Conservation (phyloP, 2,113 vertebrate genomes). For the Eonycteris spelaea region DNA sequence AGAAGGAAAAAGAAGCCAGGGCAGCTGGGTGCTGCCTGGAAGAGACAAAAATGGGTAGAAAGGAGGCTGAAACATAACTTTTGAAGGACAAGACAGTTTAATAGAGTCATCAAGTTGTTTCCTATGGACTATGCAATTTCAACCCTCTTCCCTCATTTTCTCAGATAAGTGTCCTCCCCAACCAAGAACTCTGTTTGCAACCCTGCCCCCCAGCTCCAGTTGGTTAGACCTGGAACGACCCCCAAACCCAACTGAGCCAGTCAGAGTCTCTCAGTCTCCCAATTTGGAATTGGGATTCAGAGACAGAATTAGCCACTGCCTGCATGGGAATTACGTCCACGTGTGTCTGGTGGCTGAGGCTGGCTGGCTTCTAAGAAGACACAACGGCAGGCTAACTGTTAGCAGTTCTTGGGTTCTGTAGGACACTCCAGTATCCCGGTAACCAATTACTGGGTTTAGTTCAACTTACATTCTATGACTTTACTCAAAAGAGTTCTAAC, state of each 20-base stretch:
- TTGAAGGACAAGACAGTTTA: background rate
- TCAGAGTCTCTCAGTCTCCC: background rate
- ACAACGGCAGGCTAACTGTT: background rate
- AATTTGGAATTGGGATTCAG: background rate
- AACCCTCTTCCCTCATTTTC: background rate
- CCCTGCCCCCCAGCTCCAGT: background rate
- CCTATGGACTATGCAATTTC: background rate
- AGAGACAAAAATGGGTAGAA: background rate
- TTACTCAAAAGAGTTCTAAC: background rate
- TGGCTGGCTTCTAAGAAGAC: background rate
- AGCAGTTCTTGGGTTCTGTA: background rate
- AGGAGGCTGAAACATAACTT: background rate
- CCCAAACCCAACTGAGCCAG: background rate
- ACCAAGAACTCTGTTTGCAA: background rate
- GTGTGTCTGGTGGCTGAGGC: background rate
- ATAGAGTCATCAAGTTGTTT: background rate
- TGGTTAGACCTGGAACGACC: background rate
- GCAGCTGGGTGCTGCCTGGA: background rate
- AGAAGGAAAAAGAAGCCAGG: background rate
- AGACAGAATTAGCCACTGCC: background rate
- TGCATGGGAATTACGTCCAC: background rate
- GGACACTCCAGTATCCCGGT: background rate
- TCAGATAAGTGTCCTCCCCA: background rate
- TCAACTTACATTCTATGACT: background rate
- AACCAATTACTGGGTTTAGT: background rate